phyloP scores from a whole-genome alignment of 2,888 invertebrate species.

The Phrixothrix hirtus region DNA sequence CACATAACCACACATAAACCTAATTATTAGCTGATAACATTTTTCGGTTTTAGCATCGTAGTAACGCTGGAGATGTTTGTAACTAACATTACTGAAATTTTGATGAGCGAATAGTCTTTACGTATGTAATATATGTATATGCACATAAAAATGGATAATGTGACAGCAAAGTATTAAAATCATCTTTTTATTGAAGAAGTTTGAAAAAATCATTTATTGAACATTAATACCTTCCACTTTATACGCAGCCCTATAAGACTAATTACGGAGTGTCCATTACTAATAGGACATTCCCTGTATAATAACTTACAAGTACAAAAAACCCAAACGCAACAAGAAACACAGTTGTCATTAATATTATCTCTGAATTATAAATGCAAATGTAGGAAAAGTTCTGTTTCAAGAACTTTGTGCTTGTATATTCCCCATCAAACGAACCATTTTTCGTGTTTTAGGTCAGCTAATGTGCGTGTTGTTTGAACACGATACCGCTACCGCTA shows the following conservation, averaged over 20 bases:
- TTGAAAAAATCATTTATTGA: no score
- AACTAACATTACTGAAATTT: no score
- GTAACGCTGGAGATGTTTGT: no score
- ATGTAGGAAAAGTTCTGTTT: constrained; percentile 19
- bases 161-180: no score
- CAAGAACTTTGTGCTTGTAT: constrained; percentile 19
- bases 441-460: constrained; percentile 32
- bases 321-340: constrained; percentile 2
- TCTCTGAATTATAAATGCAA: constrained; percentile 25
- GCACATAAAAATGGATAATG: background rate
- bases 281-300: constrained; percentile 3
- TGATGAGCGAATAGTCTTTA: no score
- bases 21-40: no score
- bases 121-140: no score
- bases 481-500: constrained; percentile 31
- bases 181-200: background rate
- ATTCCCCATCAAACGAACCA: constrained; percentile 21
- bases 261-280: background rate
- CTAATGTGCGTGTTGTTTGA: constrained; percentile 28
- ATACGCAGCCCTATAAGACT: background rate
- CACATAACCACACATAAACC: no score
- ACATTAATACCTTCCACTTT: no score
- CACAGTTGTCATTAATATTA: constrained; percentile 22
- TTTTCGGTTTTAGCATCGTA: no score
- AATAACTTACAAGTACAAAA: constrained; percentile 18